These are phyloP conservation scores for Pterois miles DNA, from an alignment of 2,797 vertebrate species.

Conservation along the genomic window DNA sequence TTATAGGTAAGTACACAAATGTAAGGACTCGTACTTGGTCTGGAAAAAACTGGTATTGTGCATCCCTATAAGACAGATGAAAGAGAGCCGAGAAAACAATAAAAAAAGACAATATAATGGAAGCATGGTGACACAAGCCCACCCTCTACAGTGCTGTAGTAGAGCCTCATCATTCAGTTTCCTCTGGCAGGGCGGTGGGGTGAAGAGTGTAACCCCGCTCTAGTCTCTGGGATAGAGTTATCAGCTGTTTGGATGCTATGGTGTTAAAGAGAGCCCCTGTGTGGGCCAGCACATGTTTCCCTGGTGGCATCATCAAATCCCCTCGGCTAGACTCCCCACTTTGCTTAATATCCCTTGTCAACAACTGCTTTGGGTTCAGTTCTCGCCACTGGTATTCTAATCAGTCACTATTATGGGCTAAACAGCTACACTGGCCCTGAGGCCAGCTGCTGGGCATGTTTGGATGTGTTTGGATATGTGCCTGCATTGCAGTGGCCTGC, in stretches of 20 bases:
- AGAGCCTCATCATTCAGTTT: constrained; percentile 42
- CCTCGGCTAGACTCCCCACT: constrained; percentile 68
- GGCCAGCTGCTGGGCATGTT: constrained; percentile 69
- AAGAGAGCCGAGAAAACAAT: constrained; percentile 11
- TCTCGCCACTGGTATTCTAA: constrained; percentile 73
- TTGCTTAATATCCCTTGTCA: constrained; percentile 77
- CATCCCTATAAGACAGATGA: neutral
- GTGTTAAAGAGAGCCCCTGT: constrained; percentile 66
- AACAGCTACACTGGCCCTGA: constrained; percentile 59
- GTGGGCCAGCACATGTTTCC: constrained; percentile 72
- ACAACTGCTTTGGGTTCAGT: constrained; percentile 75
- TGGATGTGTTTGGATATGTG: constrained; percentile 62
- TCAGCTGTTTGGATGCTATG: constrained; percentile 73
- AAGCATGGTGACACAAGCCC: constrained; percentile 19
- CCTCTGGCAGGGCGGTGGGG: constrained; percentile 30
- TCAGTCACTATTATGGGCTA: constrained; percentile 71
- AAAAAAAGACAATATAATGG: neutral
- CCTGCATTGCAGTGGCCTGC: constrained; percentile 62
- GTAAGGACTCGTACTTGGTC: too few relatives aligned
- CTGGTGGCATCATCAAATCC: constrained; percentile 75
- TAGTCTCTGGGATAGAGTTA: constrained; percentile 59
- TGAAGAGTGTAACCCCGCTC: constrained; percentile 34
- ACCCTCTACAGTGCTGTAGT: neutral
- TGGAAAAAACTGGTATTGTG: too few relatives aligned
- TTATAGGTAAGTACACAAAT: too few relatives aligned